Base-by-base conservation (phyloP, 2,888 invertebrate genomes). In the Caenorhabditis auriculariae region DNA sequence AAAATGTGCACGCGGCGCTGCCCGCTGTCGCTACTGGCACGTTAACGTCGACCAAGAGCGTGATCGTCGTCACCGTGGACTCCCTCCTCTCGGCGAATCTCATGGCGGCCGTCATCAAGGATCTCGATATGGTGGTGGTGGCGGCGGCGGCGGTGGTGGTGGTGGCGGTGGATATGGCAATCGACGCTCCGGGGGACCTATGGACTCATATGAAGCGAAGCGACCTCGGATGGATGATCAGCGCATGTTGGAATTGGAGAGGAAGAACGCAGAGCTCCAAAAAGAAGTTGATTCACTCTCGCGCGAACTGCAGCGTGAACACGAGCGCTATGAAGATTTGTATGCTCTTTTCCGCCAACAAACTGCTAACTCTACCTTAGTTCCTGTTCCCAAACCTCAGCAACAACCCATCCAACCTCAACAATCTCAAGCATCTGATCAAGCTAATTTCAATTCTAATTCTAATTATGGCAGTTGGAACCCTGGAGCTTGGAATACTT, bases 71-170 rank as follows among this genome's bases (percentile, higher is more conserved):
- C 71, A 81, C 76, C 44, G 82, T 82, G 66, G 84, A 84, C 78
- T 87, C 84, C 76, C 82, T 85, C 29, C 87, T 0, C 42, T 45
- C 23, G 55, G 53, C 32, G 60, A 60, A 26, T n/a, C n/a, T n/a
- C n/a, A n/a, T n/a, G 17, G 82, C 78, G 47, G 66, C 54, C 41
- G 66, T 59, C 49, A 69, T 63, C 38, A 66, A 68, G 44, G 74
- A 75, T 19, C 68, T 21, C 39, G 15, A 21, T 56, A 53, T 23
- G 56, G 27, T 6, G 32, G 24, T 19, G 38, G 74, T 43, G 76
- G 78, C 17, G 58, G 54, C 26, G 27, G 39, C 24, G 42, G 54
- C 9, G 52, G 48, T 27, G 47, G 53, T 21, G 39, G 47, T 4
- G 56, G 42, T 37, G 41, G 46, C 26, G 38, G 47, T 7, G n/a